Base-by-base conservation (phyloP, 2,888 invertebrate genomes). In the Lampropteryx suffumata region DNA sequence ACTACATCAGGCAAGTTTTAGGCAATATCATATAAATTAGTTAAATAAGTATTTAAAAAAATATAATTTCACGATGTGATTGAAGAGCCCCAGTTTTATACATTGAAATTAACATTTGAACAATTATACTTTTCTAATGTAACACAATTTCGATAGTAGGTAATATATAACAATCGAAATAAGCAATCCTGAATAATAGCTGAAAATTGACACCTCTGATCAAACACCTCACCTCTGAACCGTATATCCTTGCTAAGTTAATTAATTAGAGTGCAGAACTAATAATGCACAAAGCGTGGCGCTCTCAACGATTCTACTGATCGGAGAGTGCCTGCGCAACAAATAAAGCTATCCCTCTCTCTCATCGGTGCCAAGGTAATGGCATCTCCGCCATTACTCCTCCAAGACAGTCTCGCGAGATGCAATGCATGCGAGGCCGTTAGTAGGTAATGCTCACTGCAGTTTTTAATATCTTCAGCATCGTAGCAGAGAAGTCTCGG, bases 171-270 rank as follows among this genome's bases (percentile, higher is more conserved):
- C 14, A 65, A 47, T 41, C 37, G 30, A 53, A 54, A 61, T 55
- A 65, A 74, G 67, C 73, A 71, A 71, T 73, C 66, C 73, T 6
- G 6, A 76, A 71, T 72, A 74, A 71, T 72, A 74, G 71, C 67
- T 69, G 69, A 67, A 72, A 63, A 67, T 53, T 62, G 69, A 75
- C 88, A 86, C 86, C 84, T 83, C 79, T 74, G 82, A 21, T n/a
- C n/a, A n/a, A n/a, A n/a, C n/a, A n/a, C n/a, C n/a, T n/a, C 82
- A 82, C 78, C 73, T 71, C 69, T 65, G 75, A 74, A 80, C 80
- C 81, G 80, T 86, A 87, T 86, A 86, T 84, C 69, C 79, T 84
- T 76, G 72, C 83, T 84, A 82, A 78, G 71, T 79, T 73, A 79
- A 74, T 78, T 79, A 79, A 73, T 78, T 79, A 78, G 63, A 78